These are phyloP conservation scores for Leptopilina syphax DNA, from an alignment of 2,888 invertebrate species.

Conservation along the genomic window DNA sequence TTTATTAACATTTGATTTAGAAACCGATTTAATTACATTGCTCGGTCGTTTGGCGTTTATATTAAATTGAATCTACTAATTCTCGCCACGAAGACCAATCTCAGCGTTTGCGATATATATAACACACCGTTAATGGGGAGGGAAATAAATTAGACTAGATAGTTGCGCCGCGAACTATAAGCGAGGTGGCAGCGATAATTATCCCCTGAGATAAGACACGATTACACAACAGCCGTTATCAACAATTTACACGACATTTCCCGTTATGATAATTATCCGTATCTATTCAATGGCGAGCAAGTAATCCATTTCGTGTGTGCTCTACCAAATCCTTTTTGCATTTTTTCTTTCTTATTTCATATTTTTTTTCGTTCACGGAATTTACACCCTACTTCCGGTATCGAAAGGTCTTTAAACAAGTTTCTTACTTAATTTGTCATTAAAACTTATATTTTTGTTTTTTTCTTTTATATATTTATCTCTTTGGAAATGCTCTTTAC, in stretches of 20 bases:
- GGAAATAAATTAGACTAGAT: constrained; percentile 37
- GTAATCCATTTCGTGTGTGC: constrained; percentile 28
- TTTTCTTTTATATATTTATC: neutral
- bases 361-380: neutral
- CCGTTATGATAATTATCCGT: constrained; percentile 56
- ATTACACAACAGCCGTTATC: constrained; percentile 52
- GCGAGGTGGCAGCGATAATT: constrained; percentile 38
- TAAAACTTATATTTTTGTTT: constrained; percentile 26
- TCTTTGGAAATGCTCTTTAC: too few species aligned
- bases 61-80: constrained; percentile 34
- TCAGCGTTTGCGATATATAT: neutral
- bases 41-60: constrained; percentile 1
- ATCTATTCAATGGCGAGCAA: constrained; percentile 47
- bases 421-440: neutral
- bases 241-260: constrained; percentile 50
- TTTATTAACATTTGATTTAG: constrained; percentile 40
- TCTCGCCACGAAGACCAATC: constrained; percentile 21
- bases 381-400: constrained; percentile 15
- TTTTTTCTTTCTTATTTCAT: too few species aligned
- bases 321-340: constrained; percentile 28
- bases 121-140: constrained; percentile 26
- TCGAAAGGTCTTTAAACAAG: constrained; percentile 21
- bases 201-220: constrained; percentile 25
- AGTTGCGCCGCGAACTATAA: constrained; percentile 5
- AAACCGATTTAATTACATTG: constrained; percentile 31